Percentiles rank a stretch among this genome's conserved stretches.
Evolutionary conservation across 2,797 vertebrate genomes (phyloP).

Genomic region (Sebastiscus albofasciatus): DNA sequence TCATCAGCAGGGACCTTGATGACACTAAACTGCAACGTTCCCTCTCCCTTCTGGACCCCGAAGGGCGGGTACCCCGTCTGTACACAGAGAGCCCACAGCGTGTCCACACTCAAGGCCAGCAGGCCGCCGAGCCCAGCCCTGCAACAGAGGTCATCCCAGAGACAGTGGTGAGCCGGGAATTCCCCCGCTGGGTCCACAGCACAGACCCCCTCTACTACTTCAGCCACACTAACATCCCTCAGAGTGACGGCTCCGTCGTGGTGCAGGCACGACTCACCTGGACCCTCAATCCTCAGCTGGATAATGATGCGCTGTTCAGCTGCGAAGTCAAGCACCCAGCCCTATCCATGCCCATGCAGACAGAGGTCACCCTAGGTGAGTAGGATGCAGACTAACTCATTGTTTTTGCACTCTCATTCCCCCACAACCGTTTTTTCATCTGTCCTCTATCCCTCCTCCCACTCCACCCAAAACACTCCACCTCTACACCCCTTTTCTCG

Average conservation of each 20-base stretch:
- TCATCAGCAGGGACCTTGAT: conserved; percentile 92
- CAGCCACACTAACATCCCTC: conserved; percentile 89
- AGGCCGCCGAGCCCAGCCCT: conserved; percentile 80
- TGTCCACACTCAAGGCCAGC: conserved; percentile 78
- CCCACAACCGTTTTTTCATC: conserved; percentile 1
- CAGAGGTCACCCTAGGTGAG: conserved; percentile 95
- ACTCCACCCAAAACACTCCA: neutral
- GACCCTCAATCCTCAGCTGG: conserved; percentile 98
- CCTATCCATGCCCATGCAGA: conserved; percentile 98
- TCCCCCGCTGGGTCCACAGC: conserved; percentile 95
- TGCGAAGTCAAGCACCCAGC: conserved; percentile 98
- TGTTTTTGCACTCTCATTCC: conserved; percentile 9
- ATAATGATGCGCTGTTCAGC: conserved; percentile 97
- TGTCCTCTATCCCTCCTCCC: neutral
- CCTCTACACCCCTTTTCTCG: neutral
- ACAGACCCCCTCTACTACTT: conserved; percentile 93
- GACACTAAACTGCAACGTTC: conserved; percentile 96
- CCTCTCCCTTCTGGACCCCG: conserved; percentile 87
- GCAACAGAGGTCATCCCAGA: conserved; percentile 92
- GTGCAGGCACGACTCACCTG: conserved; percentile 95
- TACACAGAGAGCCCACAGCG: conserved; percentile 82
- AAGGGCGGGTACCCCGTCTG: conserved; percentile 75
- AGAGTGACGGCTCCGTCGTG: conserved; percentile 94
- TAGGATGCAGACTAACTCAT: neutral
- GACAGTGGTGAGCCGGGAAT: conserved; percentile 96